A percentile compares a stretch with the other conserved stretches of the same genome.
Conservation (phyloP, 2,888 invertebrate genomes). For the Zelleria hepariella region DNA sequence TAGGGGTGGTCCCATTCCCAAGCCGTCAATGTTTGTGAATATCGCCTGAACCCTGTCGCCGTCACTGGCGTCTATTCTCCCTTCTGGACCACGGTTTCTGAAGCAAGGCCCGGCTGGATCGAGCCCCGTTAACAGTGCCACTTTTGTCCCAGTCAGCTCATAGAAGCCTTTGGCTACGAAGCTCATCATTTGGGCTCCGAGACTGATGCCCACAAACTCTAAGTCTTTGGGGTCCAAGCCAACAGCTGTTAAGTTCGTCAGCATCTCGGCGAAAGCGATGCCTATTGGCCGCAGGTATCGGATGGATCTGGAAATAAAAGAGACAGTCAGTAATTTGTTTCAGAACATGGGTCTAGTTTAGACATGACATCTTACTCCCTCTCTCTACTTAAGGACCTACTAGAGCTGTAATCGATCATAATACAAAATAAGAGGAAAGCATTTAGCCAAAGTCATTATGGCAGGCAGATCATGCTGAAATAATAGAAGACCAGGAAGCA, state of each 20-base stretch:
- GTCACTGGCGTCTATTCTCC: constrained; percentile 19
- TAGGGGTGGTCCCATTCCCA: constrained; percentile 18
- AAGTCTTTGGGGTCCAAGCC: constrained; percentile 17
- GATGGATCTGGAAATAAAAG: constrained; percentile 11
- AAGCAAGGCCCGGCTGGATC: constrained; percentile 26
- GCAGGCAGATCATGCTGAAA: no score
- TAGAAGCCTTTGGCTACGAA: constrained; percentile 22
- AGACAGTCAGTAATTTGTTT: neutral
- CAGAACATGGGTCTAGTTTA: neutral
- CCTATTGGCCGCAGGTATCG: constrained; percentile 19
- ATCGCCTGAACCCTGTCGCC: constrained; percentile 20
- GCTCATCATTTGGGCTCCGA: constrained; percentile 22
- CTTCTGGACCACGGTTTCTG: constrained; percentile 15
- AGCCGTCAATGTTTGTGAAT: constrained; percentile 19
- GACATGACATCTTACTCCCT: no score
- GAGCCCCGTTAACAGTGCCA: constrained; percentile 16
- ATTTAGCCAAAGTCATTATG: no score
- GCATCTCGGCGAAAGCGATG: constrained; percentile 17
- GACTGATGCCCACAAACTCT: constrained; percentile 19
- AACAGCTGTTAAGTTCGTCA: constrained; percentile 14
- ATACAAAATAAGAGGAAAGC: no score
- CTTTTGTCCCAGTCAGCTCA: constrained; percentile 17
- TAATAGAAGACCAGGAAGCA: no score
- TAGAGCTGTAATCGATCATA: no score
- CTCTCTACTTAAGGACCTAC: no score